A percentile compares a stretch with the other conserved stretches of the same genome.
Evolutionary conservation across 2,113 vertebrate genomes (phyloP).

Genomic region (Mormyrus lacerda): DNA sequence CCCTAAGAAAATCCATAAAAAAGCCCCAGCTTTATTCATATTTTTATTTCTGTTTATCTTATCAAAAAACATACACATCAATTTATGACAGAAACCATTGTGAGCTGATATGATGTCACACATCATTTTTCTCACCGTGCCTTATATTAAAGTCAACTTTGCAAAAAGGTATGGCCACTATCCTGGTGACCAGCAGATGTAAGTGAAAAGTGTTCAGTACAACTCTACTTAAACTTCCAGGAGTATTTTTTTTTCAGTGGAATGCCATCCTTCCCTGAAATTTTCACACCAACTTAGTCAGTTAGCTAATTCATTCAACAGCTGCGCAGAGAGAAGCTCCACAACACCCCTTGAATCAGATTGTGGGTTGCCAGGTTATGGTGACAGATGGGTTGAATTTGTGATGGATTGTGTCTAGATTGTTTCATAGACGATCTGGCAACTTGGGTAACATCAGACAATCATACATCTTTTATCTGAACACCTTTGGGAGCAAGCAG

Average conservation of each 20-base stretch:
- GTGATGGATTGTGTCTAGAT: too few relatives aligned
- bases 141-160: neutral
- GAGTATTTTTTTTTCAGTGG: too few relatives aligned
- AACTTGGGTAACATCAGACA: too few relatives aligned
- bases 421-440: neutral
- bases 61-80: too few relatives aligned
- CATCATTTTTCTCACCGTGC: neutral
- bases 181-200: neutral
- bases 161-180: neutral
- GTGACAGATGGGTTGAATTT: neutral
- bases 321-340: neutral
- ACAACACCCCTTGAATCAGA: too few relatives aligned
- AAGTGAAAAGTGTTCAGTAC: neutral
- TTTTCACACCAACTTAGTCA: neutral
- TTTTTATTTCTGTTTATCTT: neutral
- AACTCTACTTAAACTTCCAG: too few relatives aligned
- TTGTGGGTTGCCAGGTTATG: neutral
- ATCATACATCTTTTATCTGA: too few relatives aligned
- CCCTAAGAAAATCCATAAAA: too few relatives aligned
- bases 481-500: too few relatives aligned
- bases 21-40: neutral
- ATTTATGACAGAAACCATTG: neutral
- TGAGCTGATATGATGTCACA: neutral
- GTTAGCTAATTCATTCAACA: neutral
- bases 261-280: neutral